Percentiles rank a stretch among this genome's conserved stretches.
These are phyloP conservation scores for Sarcophaga subvicina DNA, from an alignment of 2,888 invertebrate genomes.

Conservation along the genomic window DNA sequence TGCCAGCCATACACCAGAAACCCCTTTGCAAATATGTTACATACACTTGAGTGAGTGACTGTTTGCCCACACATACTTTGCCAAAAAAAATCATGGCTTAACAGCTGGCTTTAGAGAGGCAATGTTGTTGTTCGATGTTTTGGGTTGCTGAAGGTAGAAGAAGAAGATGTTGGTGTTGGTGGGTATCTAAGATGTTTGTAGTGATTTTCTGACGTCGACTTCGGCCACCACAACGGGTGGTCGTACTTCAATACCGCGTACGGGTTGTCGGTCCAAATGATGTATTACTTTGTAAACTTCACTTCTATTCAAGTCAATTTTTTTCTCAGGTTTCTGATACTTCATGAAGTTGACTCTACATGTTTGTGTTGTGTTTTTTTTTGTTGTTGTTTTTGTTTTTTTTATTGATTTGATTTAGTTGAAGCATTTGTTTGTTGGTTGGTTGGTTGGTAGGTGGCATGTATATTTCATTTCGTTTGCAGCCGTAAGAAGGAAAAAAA, in stretches of 20 bases:
- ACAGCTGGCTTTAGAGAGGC: too few relatives aligned
- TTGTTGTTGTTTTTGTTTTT: slow-evolving; percentile 42
- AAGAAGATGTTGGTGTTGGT: not conserved
- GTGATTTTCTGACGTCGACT: slow-evolving; percentile 83
- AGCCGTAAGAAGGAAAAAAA: slow-evolving; percentile 18
- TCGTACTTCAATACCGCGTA: slow-evolving; percentile 86
- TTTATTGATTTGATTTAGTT: slow-evolving; percentile 50
- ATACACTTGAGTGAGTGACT: too few relatives aligned
- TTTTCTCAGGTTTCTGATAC: slow-evolving; percentile 91
- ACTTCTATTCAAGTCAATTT: slow-evolving; percentile 88
- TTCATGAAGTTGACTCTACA: slow-evolving; percentile 94
- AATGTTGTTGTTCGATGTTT: not conserved
- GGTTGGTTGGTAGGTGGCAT: not conserved
- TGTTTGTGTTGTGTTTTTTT: slow-evolving; percentile 22
- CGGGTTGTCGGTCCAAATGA: slow-evolving; percentile 87
- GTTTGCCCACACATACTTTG: too few relatives aligned
- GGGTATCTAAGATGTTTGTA: slow-evolving; percentile 74
- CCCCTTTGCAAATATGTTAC: too few relatives aligned
- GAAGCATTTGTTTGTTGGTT: slow-evolving; percentile 14
- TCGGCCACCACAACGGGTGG: slow-evolving; percentile 86
- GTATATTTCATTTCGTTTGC: slow-evolving; percentile 18
- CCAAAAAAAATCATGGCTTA: too few relatives aligned
- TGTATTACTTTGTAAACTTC: slow-evolving; percentile 92
- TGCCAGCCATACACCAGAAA: slow-evolving; percentile 26
- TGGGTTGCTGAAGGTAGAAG: slow-evolving; percentile 40